Evolutionary conservation across 2,888 invertebrate genomes (phyloP).

Genomic region (Caenorhabditis sp.): DNA sequence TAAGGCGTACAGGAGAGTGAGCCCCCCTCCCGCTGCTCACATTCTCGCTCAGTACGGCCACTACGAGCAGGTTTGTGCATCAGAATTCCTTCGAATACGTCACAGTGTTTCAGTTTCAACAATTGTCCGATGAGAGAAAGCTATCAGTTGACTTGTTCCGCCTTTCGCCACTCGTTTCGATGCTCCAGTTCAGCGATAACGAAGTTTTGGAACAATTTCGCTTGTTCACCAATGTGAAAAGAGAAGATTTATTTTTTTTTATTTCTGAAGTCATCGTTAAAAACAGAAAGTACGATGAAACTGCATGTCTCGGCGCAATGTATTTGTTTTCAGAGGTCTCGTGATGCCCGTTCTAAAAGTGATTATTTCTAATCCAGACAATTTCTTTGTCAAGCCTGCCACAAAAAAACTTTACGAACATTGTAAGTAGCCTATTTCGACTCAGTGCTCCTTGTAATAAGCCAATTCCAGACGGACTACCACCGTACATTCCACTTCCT

Average conservation of each 20-base stretch:
- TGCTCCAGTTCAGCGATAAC: slow-evolving; percentile 13
- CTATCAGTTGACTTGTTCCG: no score
- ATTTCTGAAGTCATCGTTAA: slow-evolving; percentile 8
- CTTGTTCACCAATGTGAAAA: neutral
- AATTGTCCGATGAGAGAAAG: no score
- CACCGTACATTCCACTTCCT: slow-evolving; percentile 19
- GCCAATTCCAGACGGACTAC: slow-evolving; percentile 30
- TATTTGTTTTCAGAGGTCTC: slow-evolving; percentile 3
- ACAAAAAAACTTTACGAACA: neutral
- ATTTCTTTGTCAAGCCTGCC: no score
- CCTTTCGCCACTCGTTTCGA: neutral
- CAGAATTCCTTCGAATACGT: no score
- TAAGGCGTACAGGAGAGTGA: no score
- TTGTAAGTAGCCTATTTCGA: slow-evolving; percentile 1
- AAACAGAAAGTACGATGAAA: slow-evolving; percentile 8
- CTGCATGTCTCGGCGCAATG: neutral
- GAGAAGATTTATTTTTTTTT: slow-evolving; percentile 24
- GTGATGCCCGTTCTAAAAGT: neutral
- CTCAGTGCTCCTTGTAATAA: neutral
- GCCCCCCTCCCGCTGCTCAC: no score
- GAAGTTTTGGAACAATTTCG: slow-evolving; percentile 1
- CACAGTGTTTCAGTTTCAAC: no score
- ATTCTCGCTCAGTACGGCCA: no score
- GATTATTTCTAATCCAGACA: neutral
- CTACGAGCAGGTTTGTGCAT: no score